phyloP scores from a whole-genome alignment of 1,140 invertebrate genomes.

The Helicorthomorpha holstii region DNA sequence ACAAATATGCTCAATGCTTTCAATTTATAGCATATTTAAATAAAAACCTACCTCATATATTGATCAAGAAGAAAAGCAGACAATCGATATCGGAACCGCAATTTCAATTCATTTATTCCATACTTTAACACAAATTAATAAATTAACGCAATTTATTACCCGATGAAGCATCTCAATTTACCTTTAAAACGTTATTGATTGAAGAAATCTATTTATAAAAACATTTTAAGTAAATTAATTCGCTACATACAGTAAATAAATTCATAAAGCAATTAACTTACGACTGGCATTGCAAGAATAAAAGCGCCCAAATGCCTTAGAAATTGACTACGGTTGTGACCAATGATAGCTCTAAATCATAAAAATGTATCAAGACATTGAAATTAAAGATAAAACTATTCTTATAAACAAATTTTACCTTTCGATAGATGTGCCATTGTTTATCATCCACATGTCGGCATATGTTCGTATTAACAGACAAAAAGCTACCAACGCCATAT shows the following conservation, averaged over 20 bases:
- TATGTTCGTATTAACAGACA: constrained; percentile 71
- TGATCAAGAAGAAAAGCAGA: constrained; percentile 71
- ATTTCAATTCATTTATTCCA: constrained; percentile 80
- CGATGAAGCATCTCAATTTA: constrained; percentile 17
- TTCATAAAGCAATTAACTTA: constrained; percentile 29
- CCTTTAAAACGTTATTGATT: constrained; percentile 80
- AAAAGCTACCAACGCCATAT: constrained; percentile 58
- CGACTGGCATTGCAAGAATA: constrained; percentile 60
- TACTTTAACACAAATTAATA: constrained; percentile 33
- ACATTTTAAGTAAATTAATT: neutral
- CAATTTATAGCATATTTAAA: constrained; percentile 2
- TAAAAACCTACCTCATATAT: constrained; percentile 66
- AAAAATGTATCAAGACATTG: neutral
- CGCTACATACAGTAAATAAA: constrained; percentile 5
- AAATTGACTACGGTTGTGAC: constrained; percentile 60
- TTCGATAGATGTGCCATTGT: constrained; percentile 81
- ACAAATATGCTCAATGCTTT: too few relatives aligned
- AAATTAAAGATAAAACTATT: neutral
- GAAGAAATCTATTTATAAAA: constrained; percentile 40
- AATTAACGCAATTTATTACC: neutral
- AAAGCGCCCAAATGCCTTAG: constrained; percentile 55
- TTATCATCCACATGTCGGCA: constrained; percentile 95
- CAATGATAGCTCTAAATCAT: constrained; percentile 49
- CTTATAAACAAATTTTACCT: too few relatives aligned
- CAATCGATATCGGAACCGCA: constrained; percentile 74